Conservation (phyloP, 2,113 vertebrate genomes). For the Pristiophorus japonicus region DNA sequence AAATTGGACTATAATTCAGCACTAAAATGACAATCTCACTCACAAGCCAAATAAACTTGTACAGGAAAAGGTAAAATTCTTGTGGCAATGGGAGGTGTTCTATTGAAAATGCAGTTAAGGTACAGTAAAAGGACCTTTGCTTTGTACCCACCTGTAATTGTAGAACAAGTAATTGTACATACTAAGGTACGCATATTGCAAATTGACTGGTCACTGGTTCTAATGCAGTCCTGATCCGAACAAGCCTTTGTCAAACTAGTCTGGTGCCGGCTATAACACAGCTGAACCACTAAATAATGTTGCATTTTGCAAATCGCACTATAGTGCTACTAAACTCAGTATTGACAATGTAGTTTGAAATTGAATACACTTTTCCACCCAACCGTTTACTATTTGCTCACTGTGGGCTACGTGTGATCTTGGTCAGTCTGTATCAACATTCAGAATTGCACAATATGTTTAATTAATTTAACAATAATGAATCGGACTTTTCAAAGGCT, state of each 20-base stretch:
- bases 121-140: background rate
- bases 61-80: background rate
- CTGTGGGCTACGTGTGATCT: background rate
- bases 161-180: background rate
- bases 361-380: background rate
- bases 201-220: background rate
- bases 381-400: background rate
- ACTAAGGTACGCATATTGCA: background rate
- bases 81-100: background rate
- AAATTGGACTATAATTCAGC: background rate
- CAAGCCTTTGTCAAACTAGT: background rate
- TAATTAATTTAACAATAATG: background rate
- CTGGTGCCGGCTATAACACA: background rate
- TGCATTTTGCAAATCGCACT: background rate
- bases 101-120: background rate
- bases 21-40: background rate
- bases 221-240: too few species aligned
- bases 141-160: background rate
- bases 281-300: background rate
- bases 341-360: background rate
- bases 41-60: background rate
- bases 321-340: background rate
- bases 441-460: background rate
- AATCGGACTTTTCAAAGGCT: background rate
- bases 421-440: background rate